Evolutionary conservation across 2,888 invertebrate species (phyloP), one percentile per base, ranked within the genome.

Genomic region (Melitaea athalia): DNA sequence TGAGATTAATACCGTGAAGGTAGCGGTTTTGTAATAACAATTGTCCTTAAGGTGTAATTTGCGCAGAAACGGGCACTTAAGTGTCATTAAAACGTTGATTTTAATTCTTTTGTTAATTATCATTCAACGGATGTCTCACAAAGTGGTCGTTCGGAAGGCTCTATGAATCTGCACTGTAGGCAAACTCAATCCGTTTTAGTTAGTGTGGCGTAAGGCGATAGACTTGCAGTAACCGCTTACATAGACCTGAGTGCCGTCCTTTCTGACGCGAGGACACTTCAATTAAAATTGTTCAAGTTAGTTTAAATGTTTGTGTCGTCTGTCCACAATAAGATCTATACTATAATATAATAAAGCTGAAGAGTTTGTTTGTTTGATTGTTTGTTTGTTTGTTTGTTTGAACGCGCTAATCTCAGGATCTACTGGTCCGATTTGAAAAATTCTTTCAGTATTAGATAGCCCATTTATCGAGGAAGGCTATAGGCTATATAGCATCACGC

Each of bases 271-370:
- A 49, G 72, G 85, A 83, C 81, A 80, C 85, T 89, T 86, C 85
- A 89, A 89, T 91, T 91, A 88, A 89, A 89, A 89, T 86, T 83
- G 85, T 83, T 84, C 78, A 86, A 89, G 86, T 89, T 89, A 85
- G 86, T 86, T 88, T 85, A 87, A 88, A 88, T 89, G 86, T 88
- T 87, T 85, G 83, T 87, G 85, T 85, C 86, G 84, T 79, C 81
- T 83, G 83, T 83, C 68, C 69, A 68, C 67, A 57, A 64, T 64
- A 61, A 59, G 38, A 3, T 38, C 5, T 38, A n/a, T n/a, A n/a
- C n/a, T n/a, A n/a, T n/a, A n/a, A n/a, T n/a, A n/a, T n/a, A n/a
- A n/a, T n/a, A n/a, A n/a, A n/a, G n/a, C n/a, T n/a, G n/a, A n/a
- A n/a, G n/a, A n/a, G n/a, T n/a, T n/a, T n/a, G n/a, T n/a, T n/a